Base-by-base conservation (phyloP, 2,113 vertebrate genomes). In the Tricholaema leucomelas region DNA sequence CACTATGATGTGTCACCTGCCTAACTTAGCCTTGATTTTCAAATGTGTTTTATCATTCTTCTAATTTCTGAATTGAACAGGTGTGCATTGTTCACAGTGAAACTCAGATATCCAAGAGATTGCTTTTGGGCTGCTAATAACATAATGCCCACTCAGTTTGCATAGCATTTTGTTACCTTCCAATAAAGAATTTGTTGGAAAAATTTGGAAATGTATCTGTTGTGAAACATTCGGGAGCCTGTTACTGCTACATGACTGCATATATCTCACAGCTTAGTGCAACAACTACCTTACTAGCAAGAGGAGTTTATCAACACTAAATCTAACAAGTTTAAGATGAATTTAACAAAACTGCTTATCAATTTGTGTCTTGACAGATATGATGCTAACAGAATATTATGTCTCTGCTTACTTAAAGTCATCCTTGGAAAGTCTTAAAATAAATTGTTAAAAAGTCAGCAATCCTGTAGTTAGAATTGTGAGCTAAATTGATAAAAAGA, bases 61-160 rank as follows among this genome's bases (percentile, higher is more conserved):
- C 81, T 19, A 20, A 9, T 75, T 72, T 73, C 64, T 46, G 76
- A 15, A 18, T n/a, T 2, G 5, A 59, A 10, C 27, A 3, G 56
- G 10, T 27, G 15, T 1, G 0, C 12, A 1, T 12, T 2, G 5
- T 16, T 65, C 33, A 15, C 20, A 14, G 40, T 12, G 3, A 27
- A 56, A 58, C 56, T 42, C 1, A 0, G 4, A 2, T 19, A 44
- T 15, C 7, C 13, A 21, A 21, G n/a, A 21, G 38, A 3, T 9
- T 50, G 15, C 17, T 38, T 61, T 83, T 36, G 54, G 40, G 10
- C 52, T 56, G 7, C 55, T 17, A 11, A 2, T 3, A 23, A 27
- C 23, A 3, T 33, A 3, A 27, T 0, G 1, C 7, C 20, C 24
- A 1, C 77, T 33, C 17, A 5, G 24, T 60, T 27, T 15, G 14